phyloP scores from a whole-genome alignment of 2,113 vertebrate genomes.

The Garra rufa region DNA sequence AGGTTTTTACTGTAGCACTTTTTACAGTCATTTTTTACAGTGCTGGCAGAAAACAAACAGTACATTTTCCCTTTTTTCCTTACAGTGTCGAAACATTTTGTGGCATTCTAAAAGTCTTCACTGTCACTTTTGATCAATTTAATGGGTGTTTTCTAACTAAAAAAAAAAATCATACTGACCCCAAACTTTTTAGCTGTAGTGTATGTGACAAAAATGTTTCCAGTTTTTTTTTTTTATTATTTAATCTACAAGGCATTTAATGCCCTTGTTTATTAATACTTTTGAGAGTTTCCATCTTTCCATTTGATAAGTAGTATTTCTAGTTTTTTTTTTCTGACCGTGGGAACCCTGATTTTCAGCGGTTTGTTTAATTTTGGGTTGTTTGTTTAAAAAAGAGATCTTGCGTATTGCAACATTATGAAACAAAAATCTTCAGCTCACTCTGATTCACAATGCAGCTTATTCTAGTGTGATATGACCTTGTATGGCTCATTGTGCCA shows the following conservation, averaged over 20 bases:
- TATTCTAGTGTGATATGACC: background rate
- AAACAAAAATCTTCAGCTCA: background rate
- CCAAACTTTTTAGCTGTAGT: too few relatives aligned
- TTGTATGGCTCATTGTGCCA: background rate
- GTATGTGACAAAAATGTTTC: too few relatives aligned
- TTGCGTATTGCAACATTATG: background rate
- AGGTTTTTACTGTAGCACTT: too few relatives aligned
- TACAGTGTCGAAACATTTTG: background rate
- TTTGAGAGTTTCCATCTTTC: too few relatives aligned
- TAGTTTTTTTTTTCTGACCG: background rate
- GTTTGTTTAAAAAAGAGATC: background rate
- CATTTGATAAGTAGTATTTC: background rate
- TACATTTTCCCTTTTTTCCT: background rate
- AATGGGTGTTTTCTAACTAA: too few relatives aligned
- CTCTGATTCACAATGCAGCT: background rate
- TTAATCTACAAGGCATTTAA: too few relatives aligned
- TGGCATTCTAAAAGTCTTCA: background rate
- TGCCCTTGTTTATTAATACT: too few relatives aligned
- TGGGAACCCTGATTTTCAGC: background rate
- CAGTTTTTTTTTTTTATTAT: too few relatives aligned
- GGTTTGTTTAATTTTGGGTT: background rate
- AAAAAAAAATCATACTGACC: too few relatives aligned
- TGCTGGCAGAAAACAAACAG: background rate
- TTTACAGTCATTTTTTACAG: too few relatives aligned
- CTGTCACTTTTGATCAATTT: background rate